Evolutionary conservation across 2,888 invertebrate species (phyloP).

Genomic region (Timandra comae): DNA sequence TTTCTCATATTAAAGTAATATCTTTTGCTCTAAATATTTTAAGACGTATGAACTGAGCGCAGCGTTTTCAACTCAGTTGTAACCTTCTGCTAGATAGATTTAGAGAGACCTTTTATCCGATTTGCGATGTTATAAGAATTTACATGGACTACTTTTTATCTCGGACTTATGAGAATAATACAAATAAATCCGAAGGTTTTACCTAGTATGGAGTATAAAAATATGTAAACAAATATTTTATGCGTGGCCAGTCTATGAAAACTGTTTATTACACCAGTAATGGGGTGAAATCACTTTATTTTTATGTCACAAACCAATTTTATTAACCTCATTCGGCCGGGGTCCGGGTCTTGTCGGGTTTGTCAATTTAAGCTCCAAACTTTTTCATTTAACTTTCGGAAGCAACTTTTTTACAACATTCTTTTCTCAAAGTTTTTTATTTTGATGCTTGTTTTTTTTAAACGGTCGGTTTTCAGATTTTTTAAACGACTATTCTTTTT

Average conservation of each 20-base stretch:
- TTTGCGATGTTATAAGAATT: no score
- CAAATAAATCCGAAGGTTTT: no score
- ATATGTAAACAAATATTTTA: no score
- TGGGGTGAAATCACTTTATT: slow-evolving; percentile 39
- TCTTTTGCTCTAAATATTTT: no score
- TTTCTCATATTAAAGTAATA: no score
- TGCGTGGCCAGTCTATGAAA: slow-evolving; percentile 1
- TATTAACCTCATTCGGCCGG: slow-evolving; percentile 46
- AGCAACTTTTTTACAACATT: slow-evolving; percentile 55
- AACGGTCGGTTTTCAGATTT: slow-evolving; percentile 34
- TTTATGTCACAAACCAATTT: slow-evolving; percentile 44
- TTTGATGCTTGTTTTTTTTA: slow-evolving; percentile 39
- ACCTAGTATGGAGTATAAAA: no score
- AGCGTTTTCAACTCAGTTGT: no score
- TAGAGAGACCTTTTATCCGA: no score
- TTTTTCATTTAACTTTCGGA: slow-evolving; percentile 70
- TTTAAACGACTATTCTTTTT: slow-evolving; percentile 17
- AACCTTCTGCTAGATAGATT: no score
- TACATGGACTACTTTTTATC: no score
- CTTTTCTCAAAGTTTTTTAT: slow-evolving; percentile 51
- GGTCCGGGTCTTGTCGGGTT: slow-evolving; percentile 43
- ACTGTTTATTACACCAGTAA: slow-evolving; percentile 31
- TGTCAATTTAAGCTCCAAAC: slow-evolving; percentile 67
- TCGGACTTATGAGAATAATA: no score
- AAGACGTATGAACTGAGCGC: no score